phyloP scores from a whole-genome alignment of 2,888 invertebrate genomes.

The Strigamia transsilvanica region DNA sequence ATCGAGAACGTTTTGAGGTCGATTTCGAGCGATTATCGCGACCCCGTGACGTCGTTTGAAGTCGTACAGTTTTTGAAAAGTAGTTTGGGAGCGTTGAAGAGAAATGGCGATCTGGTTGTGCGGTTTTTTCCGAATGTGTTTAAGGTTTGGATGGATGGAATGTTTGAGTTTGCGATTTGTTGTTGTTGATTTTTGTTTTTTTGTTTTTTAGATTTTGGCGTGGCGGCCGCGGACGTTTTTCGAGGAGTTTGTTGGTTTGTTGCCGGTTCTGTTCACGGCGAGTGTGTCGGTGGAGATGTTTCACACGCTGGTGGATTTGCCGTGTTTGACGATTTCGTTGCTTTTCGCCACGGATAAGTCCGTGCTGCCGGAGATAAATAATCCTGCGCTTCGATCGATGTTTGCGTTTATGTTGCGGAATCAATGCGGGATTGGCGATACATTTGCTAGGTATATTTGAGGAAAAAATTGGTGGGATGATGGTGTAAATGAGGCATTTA shows the following conservation, averaged over 20 bases:
- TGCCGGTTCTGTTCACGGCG: not conserved
- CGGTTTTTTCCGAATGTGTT: not conserved
- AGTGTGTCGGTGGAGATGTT: not conserved
- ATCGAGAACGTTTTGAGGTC: not conserved
- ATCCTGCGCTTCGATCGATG: not conserved
- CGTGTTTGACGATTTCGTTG: not conserved
- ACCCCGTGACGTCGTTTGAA: not conserved
- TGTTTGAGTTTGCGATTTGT: not conserved
- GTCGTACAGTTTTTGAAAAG: not conserved
- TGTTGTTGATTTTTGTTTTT: no score
- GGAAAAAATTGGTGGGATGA: no score
- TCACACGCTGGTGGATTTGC: not conserved
- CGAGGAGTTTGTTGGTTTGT: not conserved
- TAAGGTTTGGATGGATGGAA: not conserved
- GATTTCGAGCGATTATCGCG: not conserved
- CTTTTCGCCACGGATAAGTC: not conserved
- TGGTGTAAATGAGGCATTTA: no score
- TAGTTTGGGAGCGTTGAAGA: not conserved
- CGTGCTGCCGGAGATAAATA: not conserved
- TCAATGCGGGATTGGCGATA: not conserved
- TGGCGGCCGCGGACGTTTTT: not conserved
- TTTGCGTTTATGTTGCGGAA: not conserved
- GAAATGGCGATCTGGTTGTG: not conserved
- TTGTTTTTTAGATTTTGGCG: conserved; percentile 23
- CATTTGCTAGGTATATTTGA: conserved; percentile 2